A percentile compares a stretch with the other conserved stretches of the same genome.
These are phyloP conservation scores for Ptiloglossa arizonensis DNA, from an alignment of 1,140 invertebrate genomes.

Conservation along the genomic window DNA sequence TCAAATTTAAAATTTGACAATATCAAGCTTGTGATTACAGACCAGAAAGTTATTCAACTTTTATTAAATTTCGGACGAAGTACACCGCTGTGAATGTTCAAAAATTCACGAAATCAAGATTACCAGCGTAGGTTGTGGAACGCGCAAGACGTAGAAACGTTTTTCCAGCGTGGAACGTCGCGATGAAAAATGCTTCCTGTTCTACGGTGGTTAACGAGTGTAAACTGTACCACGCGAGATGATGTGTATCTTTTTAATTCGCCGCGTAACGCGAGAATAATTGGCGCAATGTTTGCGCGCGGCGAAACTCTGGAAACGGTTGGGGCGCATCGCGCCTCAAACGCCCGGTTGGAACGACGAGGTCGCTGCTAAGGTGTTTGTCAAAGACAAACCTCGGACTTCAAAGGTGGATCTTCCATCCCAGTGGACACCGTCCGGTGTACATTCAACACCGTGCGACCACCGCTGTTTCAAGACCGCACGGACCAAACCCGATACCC, in stretches of 20 bases:
- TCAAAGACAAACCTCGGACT: constrained; percentile 64
- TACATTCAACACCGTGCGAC: constrained; percentile 77
- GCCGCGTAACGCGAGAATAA: constrained; percentile 60
- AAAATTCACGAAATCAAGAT: no score
- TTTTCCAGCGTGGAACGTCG: constrained; percentile 6
- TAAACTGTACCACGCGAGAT: constrained; percentile 1
- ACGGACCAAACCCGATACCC: constrained; percentile 71
- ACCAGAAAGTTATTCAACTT: no score
- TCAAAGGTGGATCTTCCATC: constrained; percentile 67
- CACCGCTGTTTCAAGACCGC: constrained; percentile 61
- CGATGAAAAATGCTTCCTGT: constrained; percentile 43
- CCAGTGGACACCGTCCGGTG: constrained; percentile 74
- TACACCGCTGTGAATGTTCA: no score
- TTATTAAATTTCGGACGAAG: no score
- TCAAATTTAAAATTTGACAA: no score
- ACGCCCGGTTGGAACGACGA: not conserved
- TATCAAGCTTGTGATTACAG: no score
- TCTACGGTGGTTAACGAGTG: constrained; percentile 24
- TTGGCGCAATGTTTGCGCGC: constrained; percentile 46
- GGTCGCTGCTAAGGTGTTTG: constrained; percentile 35
- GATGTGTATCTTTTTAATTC: constrained; percentile 60
- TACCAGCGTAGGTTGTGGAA: not conserved
- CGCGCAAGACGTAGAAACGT: constrained; percentile 2
- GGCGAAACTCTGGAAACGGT: constrained; percentile 18
- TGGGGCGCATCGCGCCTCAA: not conserved